Conservation (phyloP, 2,113 vertebrate species). For the Dasypus novemcinctus region DNA sequence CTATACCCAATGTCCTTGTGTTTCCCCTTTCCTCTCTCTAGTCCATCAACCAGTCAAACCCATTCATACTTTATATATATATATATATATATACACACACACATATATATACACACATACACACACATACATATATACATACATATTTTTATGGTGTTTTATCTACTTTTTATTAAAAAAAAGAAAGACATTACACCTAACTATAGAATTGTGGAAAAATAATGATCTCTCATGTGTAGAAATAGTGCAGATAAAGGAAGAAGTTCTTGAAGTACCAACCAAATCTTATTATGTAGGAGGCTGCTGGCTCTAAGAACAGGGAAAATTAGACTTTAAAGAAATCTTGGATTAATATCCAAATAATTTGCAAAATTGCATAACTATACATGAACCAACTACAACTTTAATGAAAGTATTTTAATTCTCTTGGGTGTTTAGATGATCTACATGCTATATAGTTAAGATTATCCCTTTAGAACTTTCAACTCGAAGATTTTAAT, state of each 20-base stretch:
- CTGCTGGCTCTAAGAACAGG: background rate
- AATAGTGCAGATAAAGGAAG: background rate
- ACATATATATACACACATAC: too few species aligned
- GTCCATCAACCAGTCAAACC: background rate
- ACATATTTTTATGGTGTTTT: background rate
- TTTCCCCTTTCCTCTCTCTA: background rate
- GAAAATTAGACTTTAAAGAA: background rate
- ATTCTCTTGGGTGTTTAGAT: background rate
- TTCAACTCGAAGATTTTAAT: background rate
- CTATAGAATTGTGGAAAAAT: background rate
- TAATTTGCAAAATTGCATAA: background rate
- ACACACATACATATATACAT: too few species aligned
- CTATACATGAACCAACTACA: background rate
- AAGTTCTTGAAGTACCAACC: background rate
- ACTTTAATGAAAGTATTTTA: background rate
- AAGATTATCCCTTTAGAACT: background rate
- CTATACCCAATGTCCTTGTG: background rate
- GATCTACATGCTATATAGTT: background rate
- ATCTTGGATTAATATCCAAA: background rate
- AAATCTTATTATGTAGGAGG: background rate
- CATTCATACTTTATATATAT: background rate
- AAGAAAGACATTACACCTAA: background rate
- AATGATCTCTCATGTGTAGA: background rate
- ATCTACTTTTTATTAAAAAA: background rate
- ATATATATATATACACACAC: too few species aligned